phyloP scores from a whole-genome alignment of 2,888 invertebrate species.

The Rhagonycha fulva region DNA sequence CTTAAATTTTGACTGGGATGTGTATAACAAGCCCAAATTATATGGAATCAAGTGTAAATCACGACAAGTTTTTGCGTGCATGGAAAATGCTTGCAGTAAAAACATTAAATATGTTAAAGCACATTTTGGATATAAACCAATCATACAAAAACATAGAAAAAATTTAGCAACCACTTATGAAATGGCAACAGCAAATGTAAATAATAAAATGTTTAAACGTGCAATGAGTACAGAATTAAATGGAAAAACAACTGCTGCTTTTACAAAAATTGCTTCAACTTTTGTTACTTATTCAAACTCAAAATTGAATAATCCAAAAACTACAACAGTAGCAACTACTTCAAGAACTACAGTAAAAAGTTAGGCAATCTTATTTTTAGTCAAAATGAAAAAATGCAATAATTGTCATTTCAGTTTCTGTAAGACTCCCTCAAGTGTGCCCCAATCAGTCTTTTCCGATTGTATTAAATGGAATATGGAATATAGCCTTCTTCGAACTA shows the following conservation, averaged over 20 bases:
- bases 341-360: background rate
- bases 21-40: background rate
- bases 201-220: too few species aligned
- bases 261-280: background rate
- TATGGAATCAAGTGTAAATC: constrained; percentile 8
- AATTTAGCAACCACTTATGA: background rate
- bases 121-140: background rate
- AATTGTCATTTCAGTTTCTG: background rate
- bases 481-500: background rate
- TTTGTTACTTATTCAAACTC: background rate
- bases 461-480: background rate
- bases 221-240: too few species aligned
- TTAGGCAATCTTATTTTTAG: background rate
- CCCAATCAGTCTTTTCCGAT: background rate
- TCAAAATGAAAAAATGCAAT: background rate
- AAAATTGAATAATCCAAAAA: background rate
- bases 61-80: constrained; percentile 6
- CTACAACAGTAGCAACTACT: background rate
- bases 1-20: constrained; percentile 8
- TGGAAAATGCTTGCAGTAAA: background rate
- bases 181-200: background rate
- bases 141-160: background rate
- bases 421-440: background rate
- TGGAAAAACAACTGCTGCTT: too few species aligned
- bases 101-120: background rate